Conservation (phyloP, 2,888 invertebrate genomes). For the Busseola fusca region DNA sequence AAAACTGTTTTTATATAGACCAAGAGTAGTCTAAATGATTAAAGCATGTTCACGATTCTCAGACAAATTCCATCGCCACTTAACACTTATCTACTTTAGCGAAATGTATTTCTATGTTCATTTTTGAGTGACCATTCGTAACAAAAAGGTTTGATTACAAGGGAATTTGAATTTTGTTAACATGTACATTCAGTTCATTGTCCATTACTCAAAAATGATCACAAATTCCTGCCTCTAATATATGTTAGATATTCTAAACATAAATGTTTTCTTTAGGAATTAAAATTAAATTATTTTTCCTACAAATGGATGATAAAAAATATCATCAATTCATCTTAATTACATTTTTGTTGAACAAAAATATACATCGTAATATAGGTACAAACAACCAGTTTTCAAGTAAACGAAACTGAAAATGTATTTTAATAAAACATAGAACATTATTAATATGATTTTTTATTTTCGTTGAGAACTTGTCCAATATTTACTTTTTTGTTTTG, state of each 20-base stretch:
- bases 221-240: background rate
- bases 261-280: background rate
- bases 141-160: too few species aligned
- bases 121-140: background rate
- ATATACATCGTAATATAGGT: slow-evolving; percentile 28
- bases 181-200: too few species aligned
- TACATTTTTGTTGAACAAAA: background rate
- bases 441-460: background rate
- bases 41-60: too few species aligned
- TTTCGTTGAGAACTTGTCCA: slow-evolving; percentile 17
- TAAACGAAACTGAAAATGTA: slow-evolving; percentile 14
- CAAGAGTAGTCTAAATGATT: background rate
- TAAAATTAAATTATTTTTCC: background rate
- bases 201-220: too few species aligned
- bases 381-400: slow-evolving; percentile 12
- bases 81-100: background rate
- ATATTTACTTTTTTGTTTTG: slow-evolving; percentile 9
- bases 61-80: background rate
- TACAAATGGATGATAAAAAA: background rate
- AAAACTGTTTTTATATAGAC: background rate
- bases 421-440: slow-evolving; percentile 21
- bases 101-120: background rate
- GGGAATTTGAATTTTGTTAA: too few species aligned
- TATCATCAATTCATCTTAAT: too few species aligned
- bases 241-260: background rate